Evolutionary conservation across 2,888 invertebrate genomes (phyloP).

Genomic region (Caradrina kadenii): DNA sequence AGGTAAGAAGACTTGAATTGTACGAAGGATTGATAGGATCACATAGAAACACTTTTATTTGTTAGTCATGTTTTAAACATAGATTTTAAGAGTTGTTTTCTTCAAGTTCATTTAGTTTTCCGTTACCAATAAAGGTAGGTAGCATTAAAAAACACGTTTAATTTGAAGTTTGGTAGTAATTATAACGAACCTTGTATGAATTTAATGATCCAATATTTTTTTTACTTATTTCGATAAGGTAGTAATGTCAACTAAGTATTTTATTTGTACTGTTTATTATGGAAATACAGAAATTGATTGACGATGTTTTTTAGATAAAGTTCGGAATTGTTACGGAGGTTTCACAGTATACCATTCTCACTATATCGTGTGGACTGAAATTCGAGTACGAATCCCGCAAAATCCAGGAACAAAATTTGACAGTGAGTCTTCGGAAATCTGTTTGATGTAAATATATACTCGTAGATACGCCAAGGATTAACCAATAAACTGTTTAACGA

Average conservation of each 20-base stretch:
- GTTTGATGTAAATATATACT: neutral
- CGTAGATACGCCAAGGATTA: slow-evolving; percentile 13
- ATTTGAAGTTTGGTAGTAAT: too few species aligned
- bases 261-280: neutral
- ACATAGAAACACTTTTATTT: neutral
- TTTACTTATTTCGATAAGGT: neutral
- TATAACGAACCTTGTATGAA: neutral
- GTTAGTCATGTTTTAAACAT: neutral
- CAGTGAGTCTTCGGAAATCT: neutral
- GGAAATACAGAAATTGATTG: too few species aligned
- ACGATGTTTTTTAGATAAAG: too few species aligned
- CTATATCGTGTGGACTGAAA: too few species aligned
- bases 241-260: neutral
- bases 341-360: neutral
- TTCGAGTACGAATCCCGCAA: too few species aligned
- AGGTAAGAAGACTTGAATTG: neutral
- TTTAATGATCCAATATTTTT: neutral
- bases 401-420: neutral
- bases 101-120: neutral
- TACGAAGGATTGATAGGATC: neutral
- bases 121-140: neutral
- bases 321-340: neutral
- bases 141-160: too few species aligned
- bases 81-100: neutral
- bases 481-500: slow-evolving; percentile 8